Evolutionary conservation across 2,797 vertebrate species (phyloP), one percentile per base, ranked within the genome.

Genomic region (Helostoma temminkii): DNA sequence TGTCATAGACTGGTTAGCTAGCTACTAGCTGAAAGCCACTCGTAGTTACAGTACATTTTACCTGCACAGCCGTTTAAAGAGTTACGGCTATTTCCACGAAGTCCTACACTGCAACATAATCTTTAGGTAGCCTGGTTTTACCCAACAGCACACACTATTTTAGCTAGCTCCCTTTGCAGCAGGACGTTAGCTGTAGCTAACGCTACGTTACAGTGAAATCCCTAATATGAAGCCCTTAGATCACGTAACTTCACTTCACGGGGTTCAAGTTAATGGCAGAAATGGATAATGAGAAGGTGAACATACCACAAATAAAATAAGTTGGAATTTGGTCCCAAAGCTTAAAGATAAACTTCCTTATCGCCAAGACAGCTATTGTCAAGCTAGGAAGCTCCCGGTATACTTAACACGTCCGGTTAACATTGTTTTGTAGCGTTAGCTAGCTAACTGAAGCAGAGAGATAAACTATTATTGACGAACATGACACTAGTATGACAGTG

Each of bases 321-420:
- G 49, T 39, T 57, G n/a, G 5, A 19, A 53, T 78, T 79, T 53
- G 36, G 34, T 80, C 78, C 56, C 70, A 43, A 88, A 82, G 74
- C 47, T 70, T 61, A 39, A 56, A 48, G 67, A 72, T 82, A 86
- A 89, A 82, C 73, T 85, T 84, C 83, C 84, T 79, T 74, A 67
- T 53, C 72, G 60, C 43, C 62, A 65, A 63, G 41, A 50, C 73
- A 85, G 85, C 74, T 61, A 57, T 9, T 5, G 74, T 86, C 64
- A 88, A 91, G 81, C 34, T 86, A 80, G 62, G 24, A 66, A 54
- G 64, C 76, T 73, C 85, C 63, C 45, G 48, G 25, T 61, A n/a
- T 52, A 57, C 22, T 22, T 42, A 42, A 18, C 2, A 72, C 65
- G 34, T 91, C 88, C 87, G 88, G 88, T 85, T 63, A 50, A 10